Percentiles rank a stretch among this genome's conserved stretches.
Conservation (phyloP, 2,113 vertebrate genomes). For the Micromys minutus region DNA sequence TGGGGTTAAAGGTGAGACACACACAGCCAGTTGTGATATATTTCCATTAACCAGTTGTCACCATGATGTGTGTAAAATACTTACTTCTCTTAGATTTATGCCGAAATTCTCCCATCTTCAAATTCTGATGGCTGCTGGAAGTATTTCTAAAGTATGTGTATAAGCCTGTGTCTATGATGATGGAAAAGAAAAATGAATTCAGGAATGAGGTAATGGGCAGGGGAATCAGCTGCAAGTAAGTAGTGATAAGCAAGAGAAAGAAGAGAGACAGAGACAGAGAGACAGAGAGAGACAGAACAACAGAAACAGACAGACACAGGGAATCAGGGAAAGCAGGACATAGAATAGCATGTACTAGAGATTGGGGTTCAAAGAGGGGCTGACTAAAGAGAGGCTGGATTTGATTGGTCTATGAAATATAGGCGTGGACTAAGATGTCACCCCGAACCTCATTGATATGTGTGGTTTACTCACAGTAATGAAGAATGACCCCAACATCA, state of each 20-base stretch:
- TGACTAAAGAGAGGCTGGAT: not conserved
- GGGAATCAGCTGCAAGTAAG: not conserved
- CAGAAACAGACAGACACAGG: too few species aligned
- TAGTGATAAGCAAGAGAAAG: not conserved
- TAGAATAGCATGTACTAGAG: not conserved
- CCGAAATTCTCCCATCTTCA: slow-evolving; percentile 2
- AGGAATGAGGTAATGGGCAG: not conserved
- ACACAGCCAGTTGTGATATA: not conserved
- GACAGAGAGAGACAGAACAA: too few species aligned
- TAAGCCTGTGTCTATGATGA: not conserved
- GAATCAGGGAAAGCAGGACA: not conserved
- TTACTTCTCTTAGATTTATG: slow-evolving; percentile 22
- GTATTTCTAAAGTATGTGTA: not conserved
- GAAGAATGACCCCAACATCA: not conserved
- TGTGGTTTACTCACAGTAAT: not conserved
- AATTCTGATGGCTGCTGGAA: slow-evolving; percentile 22
- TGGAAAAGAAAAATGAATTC: not conserved
- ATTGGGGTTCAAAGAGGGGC: not conserved
- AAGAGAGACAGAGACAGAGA: not conserved
- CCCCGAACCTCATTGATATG: not conserved
- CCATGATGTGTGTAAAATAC: not conserved
- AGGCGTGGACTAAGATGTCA: not conserved
- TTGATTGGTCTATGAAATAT: not conserved
- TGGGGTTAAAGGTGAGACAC: not conserved
- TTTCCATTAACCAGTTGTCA: not conserved